Evolutionary conservation across 2,113 vertebrate genomes (phyloP).

Genomic region (Rhagologus leucostigma): DNA sequence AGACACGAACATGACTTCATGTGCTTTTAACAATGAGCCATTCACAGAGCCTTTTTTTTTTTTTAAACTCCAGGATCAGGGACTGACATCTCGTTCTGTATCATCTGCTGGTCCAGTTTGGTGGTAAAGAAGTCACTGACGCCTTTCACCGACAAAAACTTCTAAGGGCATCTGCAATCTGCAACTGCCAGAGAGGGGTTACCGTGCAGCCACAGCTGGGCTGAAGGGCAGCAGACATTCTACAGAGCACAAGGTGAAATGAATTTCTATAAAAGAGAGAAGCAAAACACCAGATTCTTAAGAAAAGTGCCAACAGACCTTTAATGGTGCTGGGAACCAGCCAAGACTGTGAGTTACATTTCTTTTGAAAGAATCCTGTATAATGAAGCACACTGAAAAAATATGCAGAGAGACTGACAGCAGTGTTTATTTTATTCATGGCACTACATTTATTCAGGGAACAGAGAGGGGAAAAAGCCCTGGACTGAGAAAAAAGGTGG

Average conservation of each 20-base stretch:
- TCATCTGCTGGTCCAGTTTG: background rate
- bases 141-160: background rate
- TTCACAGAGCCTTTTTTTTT: background rate
- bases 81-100: background rate
- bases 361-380: conserved; percentile 38
- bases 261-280: background rate
- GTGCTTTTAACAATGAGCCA: background rate
- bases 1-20: background rate
- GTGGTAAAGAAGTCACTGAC: background rate
- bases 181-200: background rate
- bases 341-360: conserved; percentile 29
- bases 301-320: conserved; percentile 17
- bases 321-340: conserved; percentile 32
- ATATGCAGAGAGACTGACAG: conserved; percentile 43
- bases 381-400: conserved; percentile 47
- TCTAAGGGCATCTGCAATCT: background rate
- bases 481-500: background rate
- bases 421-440: conserved; percentile 49
- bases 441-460: conserved; percentile 32
- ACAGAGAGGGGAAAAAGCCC: background rate
- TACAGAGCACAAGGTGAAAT: background rate
- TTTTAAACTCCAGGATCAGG: background rate
- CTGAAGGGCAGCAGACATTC: background rate
- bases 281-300: background rate
- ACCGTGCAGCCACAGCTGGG: background rate